Evolutionary conservation across 2,888 invertebrate genomes (phyloP), one percentile per base, ranked within the genome.

Genomic region (Harpagoxenus sublaevis): DNA sequence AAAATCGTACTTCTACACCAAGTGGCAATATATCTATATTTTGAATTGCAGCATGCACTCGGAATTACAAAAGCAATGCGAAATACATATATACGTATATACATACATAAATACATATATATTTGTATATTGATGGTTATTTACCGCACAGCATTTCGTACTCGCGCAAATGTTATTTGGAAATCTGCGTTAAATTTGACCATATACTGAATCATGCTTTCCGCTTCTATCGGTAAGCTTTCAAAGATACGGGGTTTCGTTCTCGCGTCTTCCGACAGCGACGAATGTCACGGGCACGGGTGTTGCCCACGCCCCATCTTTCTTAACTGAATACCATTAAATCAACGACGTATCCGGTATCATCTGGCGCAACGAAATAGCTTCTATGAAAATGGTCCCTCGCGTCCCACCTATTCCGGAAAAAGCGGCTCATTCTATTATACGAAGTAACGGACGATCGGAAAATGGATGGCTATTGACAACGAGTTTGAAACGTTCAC

Each of bases 141-240:
- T 86, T 57, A 51, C 65, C 45, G 48, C 12, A 12, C 66, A 53
- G 70, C 83, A 83, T 66, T 77, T 65, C 63, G 42, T 77, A 28
- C 71, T 51, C 63, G 53, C 57, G 83, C 79, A 86, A 88, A 88
- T 84, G 84, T 87, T 89, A 88, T 87, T 87, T 88, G 83, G 83
- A 78, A 85, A 86, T 86, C 84, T 81, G 62, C 81, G 73, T 83
- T 84, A 83, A 88, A 87, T 87, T 81, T 79, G 81, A 65, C 55
- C 68, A 83, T 53, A 87, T 87, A n/a, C n/a, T 82, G 88, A 87
- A 88, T 89, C 85, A 86, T 63, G 68, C 55, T 71, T 74, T 45
- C 55, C 75, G 70, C 68, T 88, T 78, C 78, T 83, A 60, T 57
- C 48, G 35, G 57, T 71, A 60, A 55, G 12, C 42, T 68, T 79